These are phyloP conservation scores for Amazona finschi DNA, from an alignment of 2,797 vertebrate genomes.

Conservation along the genomic window DNA sequence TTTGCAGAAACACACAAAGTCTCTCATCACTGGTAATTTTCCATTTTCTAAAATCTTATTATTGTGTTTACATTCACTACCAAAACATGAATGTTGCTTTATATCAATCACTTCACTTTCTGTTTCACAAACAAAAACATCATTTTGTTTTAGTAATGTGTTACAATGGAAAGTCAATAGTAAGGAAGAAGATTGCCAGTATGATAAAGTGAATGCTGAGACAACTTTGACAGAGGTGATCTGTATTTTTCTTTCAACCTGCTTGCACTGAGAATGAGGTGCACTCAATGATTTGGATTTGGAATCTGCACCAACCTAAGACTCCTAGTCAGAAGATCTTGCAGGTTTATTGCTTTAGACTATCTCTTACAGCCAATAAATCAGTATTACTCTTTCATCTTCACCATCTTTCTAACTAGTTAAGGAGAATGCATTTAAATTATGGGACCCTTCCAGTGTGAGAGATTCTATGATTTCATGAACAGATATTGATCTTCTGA, in stretches of 20 bases:
- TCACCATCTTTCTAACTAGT: not conserved
- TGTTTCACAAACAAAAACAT: constrained; percentile 43
- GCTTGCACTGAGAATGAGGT: not conserved
- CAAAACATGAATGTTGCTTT: not conserved
- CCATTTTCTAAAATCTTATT: not conserved
- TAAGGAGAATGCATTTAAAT: not conserved
- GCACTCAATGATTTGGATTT: not conserved
- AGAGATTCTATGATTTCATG: not conserved
- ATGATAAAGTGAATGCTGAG: not conserved
- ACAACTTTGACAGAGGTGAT: constrained; percentile 28
- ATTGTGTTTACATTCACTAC: not conserved
- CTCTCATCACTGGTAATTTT: not conserved
- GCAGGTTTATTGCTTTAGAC: not conserved
- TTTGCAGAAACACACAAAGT: not conserved
- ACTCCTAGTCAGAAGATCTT: not conserved
- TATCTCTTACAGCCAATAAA: not conserved
- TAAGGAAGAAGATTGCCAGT: constrained; percentile 18
- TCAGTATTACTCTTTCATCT: not conserved
- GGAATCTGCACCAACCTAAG: not conserved
- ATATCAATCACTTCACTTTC: not conserved
- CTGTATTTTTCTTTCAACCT: constrained; percentile 37
- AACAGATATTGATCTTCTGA: not conserved
- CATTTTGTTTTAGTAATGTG: constrained; percentile 16
- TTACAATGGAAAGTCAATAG: constrained; percentile 33
- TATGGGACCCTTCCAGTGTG: not conserved